These are phyloP conservation scores for Lepilemur ruficaudatus DNA, from an alignment of 2,797 vertebrate genomes.

Conservation along the genomic window DNA sequence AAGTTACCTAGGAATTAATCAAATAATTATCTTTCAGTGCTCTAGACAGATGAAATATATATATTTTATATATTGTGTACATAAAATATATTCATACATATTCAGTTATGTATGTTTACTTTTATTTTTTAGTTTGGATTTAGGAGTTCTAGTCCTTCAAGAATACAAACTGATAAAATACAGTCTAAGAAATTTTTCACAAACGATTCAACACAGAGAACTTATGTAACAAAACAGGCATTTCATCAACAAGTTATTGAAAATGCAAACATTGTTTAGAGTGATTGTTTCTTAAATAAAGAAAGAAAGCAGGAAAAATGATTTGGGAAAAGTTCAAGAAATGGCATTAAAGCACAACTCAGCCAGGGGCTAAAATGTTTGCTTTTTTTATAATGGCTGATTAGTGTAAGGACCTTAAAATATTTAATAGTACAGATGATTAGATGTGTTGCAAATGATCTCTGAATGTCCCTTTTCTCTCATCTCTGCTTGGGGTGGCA, in stretches of 20 bases:
- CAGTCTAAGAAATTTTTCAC: not conserved
- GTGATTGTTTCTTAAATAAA: not conserved
- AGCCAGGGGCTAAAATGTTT: not conserved
- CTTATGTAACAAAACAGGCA: not conserved
- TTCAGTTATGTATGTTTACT: not conserved
- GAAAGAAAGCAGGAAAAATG: not conserved
- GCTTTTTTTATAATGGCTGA: constrained; percentile 40
- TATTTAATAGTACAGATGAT: not conserved
- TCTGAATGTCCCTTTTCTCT: constrained; percentile 47
- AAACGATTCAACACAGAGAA: not conserved
- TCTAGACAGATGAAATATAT: not conserved
- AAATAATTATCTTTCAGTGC: constrained; percentile 31
- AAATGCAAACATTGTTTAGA: not conserved
- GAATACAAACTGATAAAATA: not conserved
- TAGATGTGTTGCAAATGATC: constrained; percentile 17
- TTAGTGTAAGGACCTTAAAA: constrained; percentile 29
- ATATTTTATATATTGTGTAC: not conserved
- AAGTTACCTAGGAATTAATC: not conserved
- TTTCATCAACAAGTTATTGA: constrained; percentile 34
- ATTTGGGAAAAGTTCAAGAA: constrained; percentile 27
- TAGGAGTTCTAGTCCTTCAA: constrained; percentile 24
- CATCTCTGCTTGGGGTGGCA: constrained; percentile 4
- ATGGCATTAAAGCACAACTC: constrained; percentile 25
- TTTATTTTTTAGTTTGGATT: constrained; percentile 1
- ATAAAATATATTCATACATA: not conserved